These are phyloP conservation scores for Hassar affinis DNA, from an alignment of 2,113 vertebrate genomes.

Conservation along the genomic window DNA sequence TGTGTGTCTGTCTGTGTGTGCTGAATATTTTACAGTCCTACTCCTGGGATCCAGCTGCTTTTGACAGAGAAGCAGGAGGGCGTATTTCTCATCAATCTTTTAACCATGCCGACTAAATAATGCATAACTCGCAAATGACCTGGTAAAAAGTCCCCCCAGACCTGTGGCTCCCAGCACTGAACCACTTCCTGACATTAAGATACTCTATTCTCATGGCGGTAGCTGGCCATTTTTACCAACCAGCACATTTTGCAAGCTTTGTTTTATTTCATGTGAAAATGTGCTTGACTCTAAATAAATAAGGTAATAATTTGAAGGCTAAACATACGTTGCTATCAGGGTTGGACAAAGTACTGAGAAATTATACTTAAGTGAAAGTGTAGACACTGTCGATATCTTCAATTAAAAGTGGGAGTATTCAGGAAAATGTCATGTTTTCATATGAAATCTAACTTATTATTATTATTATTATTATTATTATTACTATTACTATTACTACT, in stretches of 20 bases:
- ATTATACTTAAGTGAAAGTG: too few relatives aligned
- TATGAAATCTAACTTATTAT: not conserved
- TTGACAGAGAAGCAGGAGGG: constrained; percentile 38
- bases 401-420: not conserved
- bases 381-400: not conserved
- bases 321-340: not conserved
- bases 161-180: constrained; percentile 28
- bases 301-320: not conserved
- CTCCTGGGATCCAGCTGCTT: constrained; percentile 42
- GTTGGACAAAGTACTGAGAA: not conserved
- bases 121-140: constrained; percentile 58
- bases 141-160: constrained; percentile 50
- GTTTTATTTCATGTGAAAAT: constrained; percentile 36
- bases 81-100: constrained; percentile 65
- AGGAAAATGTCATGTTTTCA: not conserved
- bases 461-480: too few relatives aligned
- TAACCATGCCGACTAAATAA: constrained; percentile 57
- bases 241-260: constrained; percentile 15
- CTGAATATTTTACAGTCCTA: constrained; percentile 57
- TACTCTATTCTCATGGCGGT: constrained; percentile 33
- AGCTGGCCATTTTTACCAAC: not conserved
- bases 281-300: constrained; percentile 25
- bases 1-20: constrained; percentile 7
- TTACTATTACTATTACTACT: too few relatives aligned
- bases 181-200: constrained; percentile 46